Evolutionary conservation across 2,113 vertebrate genomes (phyloP).

Genomic region (Laticauda colubrina): DNA sequence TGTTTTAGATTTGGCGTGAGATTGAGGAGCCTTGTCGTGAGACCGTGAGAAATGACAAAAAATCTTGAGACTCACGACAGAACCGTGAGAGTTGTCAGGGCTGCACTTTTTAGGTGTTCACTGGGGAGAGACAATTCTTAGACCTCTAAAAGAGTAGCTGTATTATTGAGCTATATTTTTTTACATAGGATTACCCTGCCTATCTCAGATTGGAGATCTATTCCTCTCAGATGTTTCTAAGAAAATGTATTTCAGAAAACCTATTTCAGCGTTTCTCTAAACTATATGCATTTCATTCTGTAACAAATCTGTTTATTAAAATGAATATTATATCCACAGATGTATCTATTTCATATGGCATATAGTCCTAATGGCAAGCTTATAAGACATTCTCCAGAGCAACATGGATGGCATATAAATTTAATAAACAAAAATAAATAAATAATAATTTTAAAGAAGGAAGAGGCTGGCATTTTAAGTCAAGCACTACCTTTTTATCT

Average conservation of each 20-base stretch:
- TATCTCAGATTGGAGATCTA: neutral
- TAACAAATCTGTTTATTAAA: slow-evolving; percentile 50
- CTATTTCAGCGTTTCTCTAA: slow-evolving; percentile 38
- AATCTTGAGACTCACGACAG: no score
- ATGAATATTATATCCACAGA: slow-evolving; percentile 38
- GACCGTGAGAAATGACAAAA: no score
- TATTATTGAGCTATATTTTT: slow-evolving; percentile 6
- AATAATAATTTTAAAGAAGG: neutral
- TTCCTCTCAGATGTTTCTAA: slow-evolving; percentile 18
- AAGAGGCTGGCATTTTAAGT: slow-evolving; percentile 32
- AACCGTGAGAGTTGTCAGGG: no score
- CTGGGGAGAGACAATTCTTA: neutral
- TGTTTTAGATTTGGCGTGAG: no score
- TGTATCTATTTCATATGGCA: slow-evolving; percentile 50
- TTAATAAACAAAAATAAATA: neutral
- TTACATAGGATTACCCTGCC: neutral
- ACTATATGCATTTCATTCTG: slow-evolving; percentile 40
- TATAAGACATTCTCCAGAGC: neutral
- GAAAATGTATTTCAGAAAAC: neutral
- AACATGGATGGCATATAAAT: neutral
- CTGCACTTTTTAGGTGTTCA: neutral
- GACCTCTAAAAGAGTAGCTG: neutral
- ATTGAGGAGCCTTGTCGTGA: no score
- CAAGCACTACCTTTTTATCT: slow-evolving; percentile 48
- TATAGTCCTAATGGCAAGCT: slow-evolving; percentile 50